Conservation (phyloP, 2,113 vertebrate genomes). For the Etheostoma spectabile region DNA sequence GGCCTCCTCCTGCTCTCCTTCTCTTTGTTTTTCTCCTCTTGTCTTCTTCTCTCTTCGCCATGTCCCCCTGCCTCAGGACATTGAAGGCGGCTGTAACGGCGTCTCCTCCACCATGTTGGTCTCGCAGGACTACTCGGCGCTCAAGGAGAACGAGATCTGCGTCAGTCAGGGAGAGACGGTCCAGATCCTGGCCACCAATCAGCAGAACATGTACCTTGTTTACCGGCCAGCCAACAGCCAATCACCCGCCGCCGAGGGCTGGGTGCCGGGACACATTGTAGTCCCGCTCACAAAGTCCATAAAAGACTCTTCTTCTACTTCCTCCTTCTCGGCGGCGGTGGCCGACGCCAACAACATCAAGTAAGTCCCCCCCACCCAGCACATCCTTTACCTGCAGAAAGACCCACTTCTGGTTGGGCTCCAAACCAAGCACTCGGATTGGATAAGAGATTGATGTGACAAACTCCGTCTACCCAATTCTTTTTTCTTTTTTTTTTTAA, state of each 20-base stretch:
- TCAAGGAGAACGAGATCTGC: constrained; percentile 98
- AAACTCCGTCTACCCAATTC: constrained; percentile 21
- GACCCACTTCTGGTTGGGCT: constrained; percentile 43
- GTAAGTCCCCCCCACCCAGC: constrained; percentile 92
- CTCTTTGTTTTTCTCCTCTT: neutral
- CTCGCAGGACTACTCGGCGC: constrained; percentile 95
- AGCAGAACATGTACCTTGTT: constrained; percentile 99
- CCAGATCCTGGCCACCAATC: constrained; percentile 95
- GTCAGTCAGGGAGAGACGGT: constrained; percentile 95
- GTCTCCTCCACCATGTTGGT: constrained; percentile 92
- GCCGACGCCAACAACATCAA: constrained; percentile 95
- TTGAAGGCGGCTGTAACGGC: constrained; percentile 89
- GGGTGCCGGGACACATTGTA: constrained; percentile 94
- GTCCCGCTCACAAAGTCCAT: constrained; percentile 88
- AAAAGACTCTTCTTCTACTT: constrained; percentile 87
- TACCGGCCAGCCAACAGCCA: constrained; percentile 92
- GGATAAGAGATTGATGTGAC: constrained; percentile 80
- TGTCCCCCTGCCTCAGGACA: constrained; percentile 75
- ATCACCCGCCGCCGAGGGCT: constrained; percentile 96
- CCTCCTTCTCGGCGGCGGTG: constrained; percentile 71
- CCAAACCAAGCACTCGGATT: constrained; percentile 50
- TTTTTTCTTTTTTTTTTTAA: constrained; percentile 18
- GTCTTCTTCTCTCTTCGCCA: constrained; percentile 3
- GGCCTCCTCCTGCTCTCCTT: neutral
- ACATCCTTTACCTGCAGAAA: constrained; percentile 57